A percentile compares a stretch with the other conserved stretches of the same genome.
These are phyloP conservation scores for Xyrichtys novacula DNA, from an alignment of 2,797 vertebrate species.

Conservation along the genomic window DNA sequence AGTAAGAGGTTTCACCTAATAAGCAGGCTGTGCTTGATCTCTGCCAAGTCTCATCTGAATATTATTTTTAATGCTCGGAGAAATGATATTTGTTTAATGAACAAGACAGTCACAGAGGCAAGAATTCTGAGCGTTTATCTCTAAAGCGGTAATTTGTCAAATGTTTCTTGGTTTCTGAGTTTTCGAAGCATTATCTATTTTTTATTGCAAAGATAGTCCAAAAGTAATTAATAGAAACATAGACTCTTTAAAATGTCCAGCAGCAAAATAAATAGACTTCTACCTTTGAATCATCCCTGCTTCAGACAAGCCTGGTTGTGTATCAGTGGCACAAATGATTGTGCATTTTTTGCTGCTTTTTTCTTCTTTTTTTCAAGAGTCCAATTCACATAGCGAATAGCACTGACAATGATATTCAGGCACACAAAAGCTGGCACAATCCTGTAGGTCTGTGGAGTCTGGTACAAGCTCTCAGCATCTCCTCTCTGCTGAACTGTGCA, in stretches of 20 bases:
- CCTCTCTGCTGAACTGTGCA: no score
- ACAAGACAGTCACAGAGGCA: conserved; percentile 4
- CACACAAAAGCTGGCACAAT: no score
- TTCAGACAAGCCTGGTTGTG: no score
- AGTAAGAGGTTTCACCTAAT: conserved; percentile 14
- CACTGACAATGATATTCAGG: no score
- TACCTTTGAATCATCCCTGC: no score
- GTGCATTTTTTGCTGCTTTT: no score
- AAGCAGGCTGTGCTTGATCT: background rate
- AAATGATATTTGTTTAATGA: conserved; percentile 17
- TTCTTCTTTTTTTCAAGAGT: no score
- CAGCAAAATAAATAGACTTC: no score
- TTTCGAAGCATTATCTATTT: background rate
- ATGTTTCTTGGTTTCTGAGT: background rate
- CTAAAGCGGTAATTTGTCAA: background rate
- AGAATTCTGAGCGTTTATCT: background rate
- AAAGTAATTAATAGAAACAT: background rate
- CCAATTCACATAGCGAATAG: no score
- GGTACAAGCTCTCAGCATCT: no score
- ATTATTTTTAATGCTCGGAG: conserved; percentile 5
- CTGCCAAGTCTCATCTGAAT: background rate
- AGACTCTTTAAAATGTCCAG: background rate
- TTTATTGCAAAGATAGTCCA: background rate
- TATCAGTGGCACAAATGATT: no score
- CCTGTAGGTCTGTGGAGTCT: no score